A percentile compares a stretch with the other conserved stretches of the same genome.
phyloP scores from a whole-genome alignment of 2,888 invertebrate species.

The Drosophila merina region DNA sequence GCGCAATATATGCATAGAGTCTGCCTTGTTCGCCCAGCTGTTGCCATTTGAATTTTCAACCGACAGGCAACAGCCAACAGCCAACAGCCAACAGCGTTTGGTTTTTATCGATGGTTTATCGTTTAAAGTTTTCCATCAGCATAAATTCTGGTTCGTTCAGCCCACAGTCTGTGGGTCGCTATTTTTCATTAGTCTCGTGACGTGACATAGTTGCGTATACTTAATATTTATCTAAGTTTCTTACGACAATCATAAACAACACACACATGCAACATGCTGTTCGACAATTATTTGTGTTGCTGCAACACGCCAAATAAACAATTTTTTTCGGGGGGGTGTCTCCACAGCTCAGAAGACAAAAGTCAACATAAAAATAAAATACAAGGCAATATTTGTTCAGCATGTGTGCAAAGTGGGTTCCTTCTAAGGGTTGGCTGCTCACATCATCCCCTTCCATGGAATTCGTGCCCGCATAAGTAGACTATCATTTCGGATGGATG shows the following conservation, averaged over 20 bases:
- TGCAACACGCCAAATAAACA: slow-evolving; percentile 75
- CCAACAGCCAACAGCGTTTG: slow-evolving; percentile 24
- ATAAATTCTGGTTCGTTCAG: slow-evolving; percentile 21
- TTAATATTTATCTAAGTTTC: slow-evolving; percentile 53
- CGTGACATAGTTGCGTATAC: slow-evolving; percentile 35
- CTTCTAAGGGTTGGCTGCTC: slow-evolving; percentile 6
- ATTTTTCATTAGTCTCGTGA: slow-evolving; percentile 41
- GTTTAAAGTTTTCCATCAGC: slow-evolving; percentile 54
- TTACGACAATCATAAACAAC: slow-evolving; percentile 71
- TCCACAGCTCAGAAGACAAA: slow-evolving; percentile 24
- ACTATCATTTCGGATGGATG: slow-evolving; percentile 45
- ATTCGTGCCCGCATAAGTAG: slow-evolving; percentile 54
- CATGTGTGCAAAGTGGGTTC: slow-evolving; percentile 49
- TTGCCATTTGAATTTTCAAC: slow-evolving; percentile 40
- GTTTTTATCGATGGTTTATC: slow-evolving; percentile 35
- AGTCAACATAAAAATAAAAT: slow-evolving; percentile 76
- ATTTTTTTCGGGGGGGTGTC: slow-evolving; percentile 40
- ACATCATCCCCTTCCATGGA: slow-evolving; percentile 2
- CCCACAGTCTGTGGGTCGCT: neutral
- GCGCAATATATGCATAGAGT: slow-evolving; percentile 45
- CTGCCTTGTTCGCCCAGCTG: slow-evolving; percentile 55
- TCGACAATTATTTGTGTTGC: slow-evolving; percentile 78
- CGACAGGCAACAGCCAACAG: slow-evolving; percentile 16
- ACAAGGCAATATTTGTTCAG: slow-evolving; percentile 70
- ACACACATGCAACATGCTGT: slow-evolving; percentile 69